Percentiles rank a stretch among this genome's conserved stretches.
Conservation (phyloP, 1,140 invertebrate genomes). For the Mylabris phalerata region DNA sequence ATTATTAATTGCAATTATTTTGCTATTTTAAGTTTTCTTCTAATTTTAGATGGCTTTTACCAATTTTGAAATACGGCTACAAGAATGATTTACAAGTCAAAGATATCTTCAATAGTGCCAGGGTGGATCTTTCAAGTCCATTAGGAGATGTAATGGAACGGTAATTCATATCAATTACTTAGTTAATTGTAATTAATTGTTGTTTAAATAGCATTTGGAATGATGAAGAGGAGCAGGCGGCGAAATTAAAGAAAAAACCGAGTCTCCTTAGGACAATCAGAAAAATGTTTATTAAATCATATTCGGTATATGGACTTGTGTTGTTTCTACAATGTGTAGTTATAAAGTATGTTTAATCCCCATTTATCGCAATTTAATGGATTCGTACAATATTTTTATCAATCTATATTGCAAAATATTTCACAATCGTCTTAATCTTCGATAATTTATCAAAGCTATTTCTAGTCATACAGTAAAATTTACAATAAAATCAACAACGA, state of each 20-base stretch:
- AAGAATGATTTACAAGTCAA: conserved; percentile 59
- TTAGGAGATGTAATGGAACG: conserved; percentile 56
- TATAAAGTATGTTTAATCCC: conserved; percentile 25
- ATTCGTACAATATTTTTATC: too few relatives aligned
- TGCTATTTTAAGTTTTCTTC: conserved; percentile 39
- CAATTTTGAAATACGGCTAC: conserved; percentile 59
- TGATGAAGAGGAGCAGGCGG: conserved; percentile 43
- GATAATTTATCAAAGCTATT: too few relatives aligned
- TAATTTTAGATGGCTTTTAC: conserved; percentile 53
- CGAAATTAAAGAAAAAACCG: conserved; percentile 19
- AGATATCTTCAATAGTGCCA: conserved; percentile 62
- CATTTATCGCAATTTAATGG: too few relatives aligned
- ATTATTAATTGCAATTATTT: neutral
- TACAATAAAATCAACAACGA: too few relatives aligned
- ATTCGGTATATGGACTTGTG: conserved; percentile 28
- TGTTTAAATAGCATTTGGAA: conserved; percentile 44
- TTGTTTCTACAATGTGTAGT: conserved; percentile 32
- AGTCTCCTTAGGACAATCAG: conserved; percentile 35
- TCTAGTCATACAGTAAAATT: too few relatives aligned
- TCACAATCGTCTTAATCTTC: too few relatives aligned
- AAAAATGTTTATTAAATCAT: conserved; percentile 39
- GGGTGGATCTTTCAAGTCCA: conserved; percentile 50
- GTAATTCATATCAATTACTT: conserved; percentile 40
- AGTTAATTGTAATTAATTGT: neutral
- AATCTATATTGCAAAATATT: too few relatives aligned